Base-by-base conservation (phyloP, 23 tunicate species). In the Ciona savignyi region DNA sequence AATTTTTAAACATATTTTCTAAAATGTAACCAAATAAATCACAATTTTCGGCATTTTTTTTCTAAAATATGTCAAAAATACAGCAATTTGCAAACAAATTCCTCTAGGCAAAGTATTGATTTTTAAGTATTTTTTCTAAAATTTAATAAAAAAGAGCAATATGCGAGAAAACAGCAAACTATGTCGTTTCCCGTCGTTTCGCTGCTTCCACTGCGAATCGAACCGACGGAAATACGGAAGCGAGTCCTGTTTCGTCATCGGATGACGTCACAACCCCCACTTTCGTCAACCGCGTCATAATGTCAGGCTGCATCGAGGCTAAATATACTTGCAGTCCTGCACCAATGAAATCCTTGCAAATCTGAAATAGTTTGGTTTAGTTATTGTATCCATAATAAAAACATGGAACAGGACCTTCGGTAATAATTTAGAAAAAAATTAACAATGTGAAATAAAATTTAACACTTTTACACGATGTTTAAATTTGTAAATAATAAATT, bases 131-230 rank as follows among this genome's bases (percentile, higher is more conserved):
- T 6, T 42, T 42, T 9, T 15, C 56, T 42, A 42, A 42, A 42
- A 42, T 42, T 42, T 42, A 6, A 42, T 6, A 15, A 42, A 42
- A 42, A 6, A 9, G 56, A n/a, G n/a, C n/a, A n/a, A n/a, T n/a
- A n/a, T n/a, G n/a, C n/a, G n/a, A n/a, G 56, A 42, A 42, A 42
- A 42, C 9, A 42, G 15, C 56, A 42, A 42, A 42, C 9, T 42
- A 42, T 22, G 15, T 63, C 72, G 15, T 4, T 19, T 68, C 27
- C 20, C 34, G 34, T 68, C 69, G 56, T 32, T 62, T 74, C 4
- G 80, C 87, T 0, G 80, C 80, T 32, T 60, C 70, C 2, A 82
- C 75, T 22, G 87, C 87, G 63, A 35, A 67, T 0, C 61, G 67
- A 1, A 82, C 66, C 1, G 87, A 64, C 0, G 87, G 75, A 60